These are phyloP conservation scores for Xenopus petersii DNA, from an alignment of 2,797 vertebrate species.

Conservation along the genomic window DNA sequence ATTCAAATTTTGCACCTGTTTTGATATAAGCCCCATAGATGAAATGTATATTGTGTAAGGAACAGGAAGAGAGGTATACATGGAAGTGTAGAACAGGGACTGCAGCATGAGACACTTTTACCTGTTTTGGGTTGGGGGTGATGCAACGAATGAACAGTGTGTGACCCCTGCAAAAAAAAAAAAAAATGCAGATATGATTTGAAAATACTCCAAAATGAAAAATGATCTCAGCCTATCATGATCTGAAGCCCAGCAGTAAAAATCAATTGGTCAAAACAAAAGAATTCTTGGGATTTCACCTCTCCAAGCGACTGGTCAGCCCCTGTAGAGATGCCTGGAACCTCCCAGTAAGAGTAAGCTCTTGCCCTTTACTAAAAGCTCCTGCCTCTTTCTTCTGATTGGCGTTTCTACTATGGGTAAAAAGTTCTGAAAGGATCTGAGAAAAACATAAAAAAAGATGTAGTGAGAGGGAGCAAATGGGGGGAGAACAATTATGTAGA, in stretches of 20 bases:
- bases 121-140: constrained; percentile 83
- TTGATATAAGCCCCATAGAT: too few species aligned
- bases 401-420: constrained; percentile 67
- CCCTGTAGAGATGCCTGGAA: constrained; percentile 83
- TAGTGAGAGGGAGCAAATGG: background rate
- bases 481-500: too few species aligned
- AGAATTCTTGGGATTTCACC: constrained; percentile 61
- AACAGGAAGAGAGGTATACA: too few species aligned
- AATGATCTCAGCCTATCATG: too few species aligned
- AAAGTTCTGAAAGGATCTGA: constrained; percentile 68
- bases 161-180: constrained; percentile 73
- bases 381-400: constrained; percentile 62
- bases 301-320: constrained; percentile 76
- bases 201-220: background rate
- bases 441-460: background rate
- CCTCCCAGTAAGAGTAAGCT: constrained; percentile 72
- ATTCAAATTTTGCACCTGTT: too few species aligned
- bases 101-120: constrained; percentile 55
- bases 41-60: too few species aligned
- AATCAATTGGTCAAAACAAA: too few species aligned
- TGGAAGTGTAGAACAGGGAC: background rate
- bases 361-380: constrained; percentile 59
- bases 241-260: too few species aligned
- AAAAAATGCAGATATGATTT: constrained; percentile 3
- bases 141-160: constrained; percentile 83